Base-by-base conservation (phyloP, 35 echinoderm and acorn worm genomes). In the Ptychodera flava region DNA sequence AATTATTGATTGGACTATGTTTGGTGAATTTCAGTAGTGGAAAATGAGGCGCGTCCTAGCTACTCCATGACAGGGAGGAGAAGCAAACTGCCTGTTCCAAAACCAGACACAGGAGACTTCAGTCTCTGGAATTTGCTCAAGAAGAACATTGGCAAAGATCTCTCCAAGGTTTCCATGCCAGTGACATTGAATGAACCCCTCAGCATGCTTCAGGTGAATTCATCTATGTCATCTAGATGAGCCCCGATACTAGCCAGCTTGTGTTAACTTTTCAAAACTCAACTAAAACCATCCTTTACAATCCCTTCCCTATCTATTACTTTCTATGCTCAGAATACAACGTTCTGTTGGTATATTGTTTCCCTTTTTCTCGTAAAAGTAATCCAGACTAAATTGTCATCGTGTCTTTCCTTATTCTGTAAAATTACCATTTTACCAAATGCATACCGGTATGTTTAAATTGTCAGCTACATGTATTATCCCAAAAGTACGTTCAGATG, bases 51-150 rank as follows among this genome's bases (percentile, higher is more conserved):
- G 91, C 78, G 86, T 33, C 84, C 92, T 89, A 45, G 38, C 80
- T 1, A 34, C 29, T 97, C 95, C 78, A 92, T 93, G 87, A 97
- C 95, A 0, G 95, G 95, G 16, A 83, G 95, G 33, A 87, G 95
- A 32, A 93, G 89, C 22, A 89, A 91, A 64, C 87, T 97, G 1
- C 95, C 95, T 33, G 84, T 86, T 1, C 95, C 95, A 15, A 92
- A 93, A 87, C 95, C 95, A 22, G 95, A 97, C 35, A 93, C 95
- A 33, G 91, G 92, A 36, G 89, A 93, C 38, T 87, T 97, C 36
- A 97, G 95, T 86, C 87, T 97, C 33, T 99, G 96, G 96, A 94
- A 99, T 77, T 92, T 99, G 32, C 82, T 94, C 29, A 99, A 94
- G 90, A 99, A 94, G 78, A 99, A 99, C 77, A 99, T 94, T 30